Base-by-base conservation (phyloP, 2,113 vertebrate genomes). In the Hippocampus zosterae region DNA sequence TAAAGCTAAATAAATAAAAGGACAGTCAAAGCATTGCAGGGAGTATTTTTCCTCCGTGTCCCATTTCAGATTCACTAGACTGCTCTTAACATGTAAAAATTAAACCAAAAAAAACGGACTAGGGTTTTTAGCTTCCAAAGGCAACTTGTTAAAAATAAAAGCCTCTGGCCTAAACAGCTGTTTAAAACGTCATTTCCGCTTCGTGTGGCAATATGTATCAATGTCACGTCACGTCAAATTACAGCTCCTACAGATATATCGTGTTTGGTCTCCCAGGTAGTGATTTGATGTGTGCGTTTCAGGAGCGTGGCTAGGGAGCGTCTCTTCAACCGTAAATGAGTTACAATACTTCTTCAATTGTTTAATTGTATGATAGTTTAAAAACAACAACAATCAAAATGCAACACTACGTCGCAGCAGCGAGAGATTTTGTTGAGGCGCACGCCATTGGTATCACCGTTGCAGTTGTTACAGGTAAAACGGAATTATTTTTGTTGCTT, bases 391-490 rank as follows among this genome's bases (percentile, higher is more conserved):
- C 2, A 53, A n/a, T 16, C 3, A 19, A 67, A 67, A 89, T 88
- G 88, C 72, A 84, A 59, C 78, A 79, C 53, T 87, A 83, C 73
- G 25, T 60, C 33, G 67, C 82, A 1, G 16, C 53, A 48, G 21
- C 86, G 2, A 76, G 48, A 70, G 65, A 80, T 8, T 90, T 86
- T 3, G 41, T 59, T 12, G 44, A 89, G 44, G 81, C 6, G 0
- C 87, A 91, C 21, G 48, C 37, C 0, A 55, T 64, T 3, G 79
- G 61, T 3, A 67, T 90, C 50, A 67, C 78, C 1, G 68, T 72
- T 66, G 75, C 65, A 6, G 3, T 79, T 33, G 52, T 76, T 29
- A 68, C 90, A 74, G 91, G 91, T 92, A 86, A 79, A 59, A 41
- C 3, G 2, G 23, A 10, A 46, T 44, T 64, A 15, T 23, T 4